Conservation (phyloP, 2,888 invertebrate species). For the Tetanocera ferruginea region DNA sequence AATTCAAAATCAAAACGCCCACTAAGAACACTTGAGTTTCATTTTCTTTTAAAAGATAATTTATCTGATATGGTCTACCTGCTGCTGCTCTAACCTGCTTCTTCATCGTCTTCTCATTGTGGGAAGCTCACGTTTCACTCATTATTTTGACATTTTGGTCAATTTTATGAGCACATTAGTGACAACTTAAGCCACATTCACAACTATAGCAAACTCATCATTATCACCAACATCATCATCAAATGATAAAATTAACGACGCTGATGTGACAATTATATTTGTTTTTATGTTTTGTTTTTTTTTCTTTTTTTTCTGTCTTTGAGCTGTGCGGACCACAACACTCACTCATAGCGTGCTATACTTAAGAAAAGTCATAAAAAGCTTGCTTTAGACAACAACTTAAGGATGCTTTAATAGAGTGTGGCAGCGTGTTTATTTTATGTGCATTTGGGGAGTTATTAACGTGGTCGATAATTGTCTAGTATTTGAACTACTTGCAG, state of each 20-base stretch:
- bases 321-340: neutral
- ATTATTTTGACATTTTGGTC: slow-evolving; percentile 15
- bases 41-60: neutral
- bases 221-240: neutral
- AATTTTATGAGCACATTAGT: neutral
- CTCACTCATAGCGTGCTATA: neutral
- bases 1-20: too few species aligned
- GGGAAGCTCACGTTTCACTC: neutral
- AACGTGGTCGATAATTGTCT: neutral
- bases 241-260: slow-evolving; percentile 2
- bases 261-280: neutral
- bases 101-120: neutral
- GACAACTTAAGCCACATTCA: neutral
- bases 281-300: too few species aligned
- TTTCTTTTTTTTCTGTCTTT: too few species aligned
- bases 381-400: neutral
- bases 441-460: neutral
- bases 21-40: too few species aligned
- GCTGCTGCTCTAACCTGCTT: neutral
- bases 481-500: neutral
- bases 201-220: neutral
- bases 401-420: slow-evolving; percentile 1
- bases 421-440: neutral
- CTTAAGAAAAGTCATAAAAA: neutral
- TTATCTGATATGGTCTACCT: neutral